Evolutionary conservation across 1,140 invertebrate species (phyloP).

Genomic region (Temnothorax curvispinosus): DNA sequence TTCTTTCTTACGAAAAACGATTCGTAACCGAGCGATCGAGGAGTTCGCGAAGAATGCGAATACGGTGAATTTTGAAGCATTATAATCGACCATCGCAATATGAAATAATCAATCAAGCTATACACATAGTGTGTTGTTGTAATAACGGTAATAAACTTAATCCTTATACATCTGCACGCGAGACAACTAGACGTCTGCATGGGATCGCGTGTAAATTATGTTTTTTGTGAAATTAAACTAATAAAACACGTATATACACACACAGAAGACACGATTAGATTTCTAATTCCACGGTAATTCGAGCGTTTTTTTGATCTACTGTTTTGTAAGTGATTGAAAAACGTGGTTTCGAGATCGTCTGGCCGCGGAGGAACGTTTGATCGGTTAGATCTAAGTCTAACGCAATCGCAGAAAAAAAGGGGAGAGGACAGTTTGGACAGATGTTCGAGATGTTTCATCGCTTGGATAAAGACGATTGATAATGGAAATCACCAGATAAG

Average conservation of each 20-base stretch:
- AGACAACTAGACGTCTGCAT: constrained; percentile 26
- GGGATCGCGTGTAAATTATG: constrained; percentile 33
- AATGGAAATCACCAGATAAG: constrained; percentile 63
- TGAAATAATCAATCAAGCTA: constrained; percentile 70
- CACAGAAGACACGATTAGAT: constrained; percentile 23
- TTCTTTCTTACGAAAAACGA: constrained; percentile 36
- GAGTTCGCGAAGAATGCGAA: constrained; percentile 52
- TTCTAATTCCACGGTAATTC: constrained; percentile 44
- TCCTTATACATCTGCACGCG: constrained; percentile 56
- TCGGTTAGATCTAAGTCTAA: neutral
- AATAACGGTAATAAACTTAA: constrained; percentile 68
- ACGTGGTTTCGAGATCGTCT: neutral
- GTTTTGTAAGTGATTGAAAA: constrained; percentile 13
- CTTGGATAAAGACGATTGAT: constrained; percentile 36
- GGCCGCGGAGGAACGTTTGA: neutral
- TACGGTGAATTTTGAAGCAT: constrained; percentile 47
- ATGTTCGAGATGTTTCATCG: constrained; percentile 31
- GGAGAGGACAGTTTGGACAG: constrained; percentile 11
- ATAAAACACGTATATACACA: constrained; percentile 55
- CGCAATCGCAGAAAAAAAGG: neutral
- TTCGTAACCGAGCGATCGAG: constrained; percentile 29
- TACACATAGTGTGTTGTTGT: constrained; percentile 66
- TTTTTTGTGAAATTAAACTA: constrained; percentile 57
- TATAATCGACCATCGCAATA: constrained; percentile 56
- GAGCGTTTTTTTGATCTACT: constrained; percentile 43